A percentile compares a stretch with the other conserved stretches of the same genome.
phyloP scores from a whole-genome alignment of 2,797 vertebrate species.

The Melanotaenia boesemani region DNA sequence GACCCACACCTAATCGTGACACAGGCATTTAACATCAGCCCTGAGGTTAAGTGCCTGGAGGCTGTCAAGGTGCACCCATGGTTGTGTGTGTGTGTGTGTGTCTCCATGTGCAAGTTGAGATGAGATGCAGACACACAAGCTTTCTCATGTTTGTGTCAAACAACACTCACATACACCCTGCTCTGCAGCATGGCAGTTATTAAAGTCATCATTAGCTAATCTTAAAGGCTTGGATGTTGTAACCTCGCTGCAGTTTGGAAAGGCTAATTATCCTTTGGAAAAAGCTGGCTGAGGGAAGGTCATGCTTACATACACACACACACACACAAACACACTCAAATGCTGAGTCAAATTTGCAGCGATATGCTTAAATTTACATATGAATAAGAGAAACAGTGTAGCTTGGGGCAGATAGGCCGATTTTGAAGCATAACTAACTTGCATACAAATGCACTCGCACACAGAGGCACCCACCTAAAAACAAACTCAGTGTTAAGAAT shows the following conservation, averaged over 20 bases:
- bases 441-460: constrained; percentile 4
- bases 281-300: constrained; percentile 41
- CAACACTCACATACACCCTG: neutral
- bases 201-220: constrained; percentile 62
- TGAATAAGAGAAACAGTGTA: constrained; percentile 60
- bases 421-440: constrained; percentile 41
- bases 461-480: constrained; percentile 5
- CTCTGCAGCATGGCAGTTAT: constrained; percentile 36
- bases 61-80: constrained; percentile 17
- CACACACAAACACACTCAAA: constrained; percentile 23
- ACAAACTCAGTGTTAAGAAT: constrained; percentile 17
- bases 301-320: constrained; percentile 6
- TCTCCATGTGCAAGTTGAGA: constrained; percentile 2
- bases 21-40: constrained; percentile 34
- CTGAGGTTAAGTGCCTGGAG: constrained; percentile 31
- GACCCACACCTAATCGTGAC: constrained; percentile 3
- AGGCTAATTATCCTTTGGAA: constrained; percentile 61
- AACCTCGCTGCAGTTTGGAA: constrained; percentile 44
- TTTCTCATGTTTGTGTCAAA: neutral
- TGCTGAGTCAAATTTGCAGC: constrained; percentile 48
- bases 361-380: constrained; percentile 62
- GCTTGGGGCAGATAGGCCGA: constrained; percentile 22
- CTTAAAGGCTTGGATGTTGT: constrained; percentile 48
- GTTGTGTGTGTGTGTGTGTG: neutral
- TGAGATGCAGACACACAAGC: constrained; percentile 25